Conservation (phyloP, 2,113 vertebrate genomes). For the Narcine bancroftii region DNA sequence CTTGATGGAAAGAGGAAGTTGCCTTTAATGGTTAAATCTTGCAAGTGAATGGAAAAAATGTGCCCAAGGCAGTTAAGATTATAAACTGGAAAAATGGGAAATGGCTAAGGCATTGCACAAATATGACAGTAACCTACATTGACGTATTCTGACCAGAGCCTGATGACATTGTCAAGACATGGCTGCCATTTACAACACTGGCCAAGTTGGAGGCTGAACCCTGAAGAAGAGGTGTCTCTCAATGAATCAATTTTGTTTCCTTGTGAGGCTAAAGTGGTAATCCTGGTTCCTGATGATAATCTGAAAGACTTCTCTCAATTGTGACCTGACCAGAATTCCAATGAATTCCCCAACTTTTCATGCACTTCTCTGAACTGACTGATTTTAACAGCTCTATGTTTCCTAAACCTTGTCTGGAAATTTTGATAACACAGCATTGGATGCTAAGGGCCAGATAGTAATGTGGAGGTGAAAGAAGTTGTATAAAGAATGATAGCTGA, state of each 20-base stretch:
- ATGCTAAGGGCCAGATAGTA: no score
- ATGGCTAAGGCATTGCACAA: neutral
- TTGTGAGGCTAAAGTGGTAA: no score
- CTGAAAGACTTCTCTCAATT: neutral
- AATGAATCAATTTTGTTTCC: neutral
- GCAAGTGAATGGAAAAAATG: no score
- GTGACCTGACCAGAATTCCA: neutral
- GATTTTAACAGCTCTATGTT: no score
- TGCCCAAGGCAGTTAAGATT: no score
- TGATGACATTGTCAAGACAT: neutral
- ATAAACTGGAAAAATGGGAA: no score
- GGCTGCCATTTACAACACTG: neutral
- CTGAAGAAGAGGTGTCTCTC: neutral
- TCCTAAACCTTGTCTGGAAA: no score
- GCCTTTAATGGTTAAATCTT: no score
- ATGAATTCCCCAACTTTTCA: no score
- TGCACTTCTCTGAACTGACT: neutral
- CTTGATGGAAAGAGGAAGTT: no score
- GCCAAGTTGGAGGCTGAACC: neutral
- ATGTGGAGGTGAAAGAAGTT: neutral
- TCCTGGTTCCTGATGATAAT: neutral
- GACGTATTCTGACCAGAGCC: neutral
- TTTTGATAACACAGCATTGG: no score
- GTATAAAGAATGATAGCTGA: neutral
- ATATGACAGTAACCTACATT: neutral